Evolutionary conservation across 2,888 invertebrate species (phyloP).

Genomic region (Sipha maydis): DNA sequence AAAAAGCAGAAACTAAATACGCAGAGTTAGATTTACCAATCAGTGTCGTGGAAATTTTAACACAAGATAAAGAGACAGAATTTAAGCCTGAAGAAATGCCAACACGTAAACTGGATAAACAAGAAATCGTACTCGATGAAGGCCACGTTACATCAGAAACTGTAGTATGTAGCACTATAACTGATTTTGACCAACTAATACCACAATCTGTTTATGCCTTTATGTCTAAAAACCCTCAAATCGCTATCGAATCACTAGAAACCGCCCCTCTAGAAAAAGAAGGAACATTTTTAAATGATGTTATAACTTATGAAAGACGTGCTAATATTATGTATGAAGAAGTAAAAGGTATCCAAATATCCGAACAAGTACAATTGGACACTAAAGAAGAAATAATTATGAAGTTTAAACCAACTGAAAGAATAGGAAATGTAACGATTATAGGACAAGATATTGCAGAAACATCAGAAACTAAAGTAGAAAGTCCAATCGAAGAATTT

Average conservation of each 20-base stretch:
- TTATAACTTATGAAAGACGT: constrained; percentile 66
- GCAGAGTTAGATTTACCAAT: constrained; percentile 66
- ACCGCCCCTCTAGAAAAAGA: constrained; percentile 67
- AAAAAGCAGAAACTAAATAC: constrained; percentile 67
- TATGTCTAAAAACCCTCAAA: constrained; percentile 19
- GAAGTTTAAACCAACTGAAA: constrained; percentile 60
- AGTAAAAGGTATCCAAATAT: constrained; percentile 67
- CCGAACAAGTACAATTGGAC: constrained; percentile 65
- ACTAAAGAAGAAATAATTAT: constrained; percentile 55
- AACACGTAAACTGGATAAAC: constrained; percentile 66
- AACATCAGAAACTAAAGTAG: constrained; percentile 64
- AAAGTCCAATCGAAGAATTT: constrained; percentile 64
- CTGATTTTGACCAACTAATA: constrained; percentile 25
- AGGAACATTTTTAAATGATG: constrained; percentile 66
- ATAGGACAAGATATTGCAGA: constrained; percentile 63
- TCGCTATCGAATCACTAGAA: constrained; percentile 49
- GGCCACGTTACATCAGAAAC: constrained; percentile 67
- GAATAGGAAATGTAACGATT: constrained; percentile 63
- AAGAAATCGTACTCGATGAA: constrained; percentile 67
- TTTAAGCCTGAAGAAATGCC: constrained; percentile 68
- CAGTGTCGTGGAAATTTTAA: constrained; percentile 68
- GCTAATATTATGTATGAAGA: constrained; percentile 67
- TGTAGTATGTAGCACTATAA: constrained; percentile 30
- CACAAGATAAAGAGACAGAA: constrained; percentile 65
- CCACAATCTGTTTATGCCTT: constrained; percentile 39